Conservation (phyloP, 2,888 invertebrate species). For the Pinctada fucata region DNA sequence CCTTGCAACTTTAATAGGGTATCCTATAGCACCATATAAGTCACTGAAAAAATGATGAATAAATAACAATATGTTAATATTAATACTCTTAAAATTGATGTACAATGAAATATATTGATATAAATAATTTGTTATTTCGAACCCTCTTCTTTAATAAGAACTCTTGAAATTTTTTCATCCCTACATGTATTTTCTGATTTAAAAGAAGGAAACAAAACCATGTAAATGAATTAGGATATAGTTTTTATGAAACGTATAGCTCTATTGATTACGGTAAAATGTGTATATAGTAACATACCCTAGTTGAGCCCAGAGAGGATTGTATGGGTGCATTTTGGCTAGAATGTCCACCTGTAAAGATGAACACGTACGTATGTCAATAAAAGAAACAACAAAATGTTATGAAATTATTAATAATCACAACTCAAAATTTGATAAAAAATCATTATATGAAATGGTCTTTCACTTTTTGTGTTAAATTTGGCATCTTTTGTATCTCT, state of each 20-base stretch:
- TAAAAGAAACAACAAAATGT: neutral
- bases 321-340: slow-evolving; percentile 85
- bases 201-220: too few relatives aligned
- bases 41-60: slow-evolving; percentile 78
- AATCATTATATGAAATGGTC: neutral
- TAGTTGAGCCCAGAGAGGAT: slow-evolving; percentile 93
- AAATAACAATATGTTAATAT: neutral
- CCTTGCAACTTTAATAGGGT: slow-evolving; percentile 86
- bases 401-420: neutral
- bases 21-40: slow-evolving; percentile 89
- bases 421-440: neutral
- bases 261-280: neutral
- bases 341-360: slow-evolving; percentile 77
- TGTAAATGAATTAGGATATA: too few relatives aligned
- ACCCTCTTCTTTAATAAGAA: neutral
- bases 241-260: too few relatives aligned
- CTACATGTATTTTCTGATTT: too few relatives aligned
- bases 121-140: neutral
- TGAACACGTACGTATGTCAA: neutral
- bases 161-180: neutral
- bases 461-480: neutral
- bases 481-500: too few relatives aligned
- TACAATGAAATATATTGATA: neutral
- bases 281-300: slow-evolving; percentile 77
- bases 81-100: neutral